Conservation (phyloP, 2,113 vertebrate species). For the Ovibos moschatus region DNA sequence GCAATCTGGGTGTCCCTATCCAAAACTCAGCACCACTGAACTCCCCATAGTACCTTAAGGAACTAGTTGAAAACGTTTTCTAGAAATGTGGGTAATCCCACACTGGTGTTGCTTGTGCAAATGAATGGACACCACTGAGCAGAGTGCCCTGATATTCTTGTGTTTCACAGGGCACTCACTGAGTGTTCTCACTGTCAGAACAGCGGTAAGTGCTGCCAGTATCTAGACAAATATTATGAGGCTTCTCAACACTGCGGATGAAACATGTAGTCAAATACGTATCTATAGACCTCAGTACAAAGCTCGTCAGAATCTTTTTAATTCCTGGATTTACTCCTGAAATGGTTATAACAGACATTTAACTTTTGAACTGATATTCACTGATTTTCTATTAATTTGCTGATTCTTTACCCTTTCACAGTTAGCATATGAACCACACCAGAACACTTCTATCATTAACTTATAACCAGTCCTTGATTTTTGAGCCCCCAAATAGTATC, state of each 20-base stretch:
- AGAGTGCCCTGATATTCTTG: background rate
- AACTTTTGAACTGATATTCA: background rate
- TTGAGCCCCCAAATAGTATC: background rate
- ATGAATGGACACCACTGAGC: background rate
- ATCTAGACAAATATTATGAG: background rate
- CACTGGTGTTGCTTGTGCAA: background rate
- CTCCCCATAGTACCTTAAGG: background rate
- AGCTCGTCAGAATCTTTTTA: background rate
- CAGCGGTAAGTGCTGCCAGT: background rate
- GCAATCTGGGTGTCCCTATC: background rate
- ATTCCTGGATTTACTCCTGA: background rate
- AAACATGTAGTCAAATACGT: background rate
- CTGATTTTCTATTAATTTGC: background rate
- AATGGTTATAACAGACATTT: background rate
- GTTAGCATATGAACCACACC: background rate
- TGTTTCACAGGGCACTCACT: background rate
- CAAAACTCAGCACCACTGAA: background rate
- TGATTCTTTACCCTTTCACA: background rate
- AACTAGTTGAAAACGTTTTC: background rate
- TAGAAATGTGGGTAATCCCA: background rate
- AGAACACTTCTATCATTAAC: background rate
- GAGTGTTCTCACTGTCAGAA: background rate
- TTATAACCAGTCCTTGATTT: background rate
- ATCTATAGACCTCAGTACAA: background rate
- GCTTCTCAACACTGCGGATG: background rate